These are phyloP conservation scores for Melanerpes formicivorus DNA, from an alignment of 2,113 vertebrate genomes.

Conservation along the genomic window DNA sequence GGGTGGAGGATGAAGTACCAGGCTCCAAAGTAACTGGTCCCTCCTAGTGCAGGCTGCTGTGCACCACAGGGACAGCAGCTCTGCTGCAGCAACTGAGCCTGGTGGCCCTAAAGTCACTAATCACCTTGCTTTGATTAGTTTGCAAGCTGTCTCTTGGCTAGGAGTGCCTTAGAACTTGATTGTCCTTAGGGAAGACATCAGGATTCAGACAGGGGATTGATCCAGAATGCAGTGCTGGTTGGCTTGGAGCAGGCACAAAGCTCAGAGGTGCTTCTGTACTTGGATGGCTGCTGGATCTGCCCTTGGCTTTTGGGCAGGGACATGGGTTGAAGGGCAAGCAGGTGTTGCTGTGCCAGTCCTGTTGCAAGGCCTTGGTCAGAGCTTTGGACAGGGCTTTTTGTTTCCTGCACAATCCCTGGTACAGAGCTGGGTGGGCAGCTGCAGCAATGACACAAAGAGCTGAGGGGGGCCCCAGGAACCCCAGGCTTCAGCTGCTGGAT, in stretches of 20 bases:
- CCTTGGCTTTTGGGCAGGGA: not conserved
- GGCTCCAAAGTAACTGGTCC: accelerated
- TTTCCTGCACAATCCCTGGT: not conserved
- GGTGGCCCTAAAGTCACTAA: not conserved
- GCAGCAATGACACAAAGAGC: not conserved
- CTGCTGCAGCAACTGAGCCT: not conserved
- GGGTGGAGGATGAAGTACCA: not conserved
- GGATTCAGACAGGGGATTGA: not conserved
- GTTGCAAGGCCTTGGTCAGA: not conserved
- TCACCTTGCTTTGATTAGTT: not conserved
- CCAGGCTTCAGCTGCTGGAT: not conserved
- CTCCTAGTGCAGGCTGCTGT: accelerated
- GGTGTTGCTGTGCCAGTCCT: not conserved
- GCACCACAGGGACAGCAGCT: not conserved
- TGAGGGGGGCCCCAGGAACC: not conserved
- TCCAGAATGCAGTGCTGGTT: not conserved
- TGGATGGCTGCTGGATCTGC: not conserved
- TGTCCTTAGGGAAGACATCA: too few relatives aligned
- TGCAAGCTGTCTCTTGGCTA: not conserved
- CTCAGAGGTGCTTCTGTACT: not conserved
- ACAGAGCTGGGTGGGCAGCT: not conserved
- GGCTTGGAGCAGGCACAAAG: not conserved
- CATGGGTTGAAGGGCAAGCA: not conserved
- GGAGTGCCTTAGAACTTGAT: not conserved
- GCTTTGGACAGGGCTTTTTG: not conserved